A percentile compares a stretch with the other conserved stretches of the same genome.
Evolutionary conservation across 2,797 vertebrate species (phyloP).

Genomic region (Melanotaenia trifasciata): DNA sequence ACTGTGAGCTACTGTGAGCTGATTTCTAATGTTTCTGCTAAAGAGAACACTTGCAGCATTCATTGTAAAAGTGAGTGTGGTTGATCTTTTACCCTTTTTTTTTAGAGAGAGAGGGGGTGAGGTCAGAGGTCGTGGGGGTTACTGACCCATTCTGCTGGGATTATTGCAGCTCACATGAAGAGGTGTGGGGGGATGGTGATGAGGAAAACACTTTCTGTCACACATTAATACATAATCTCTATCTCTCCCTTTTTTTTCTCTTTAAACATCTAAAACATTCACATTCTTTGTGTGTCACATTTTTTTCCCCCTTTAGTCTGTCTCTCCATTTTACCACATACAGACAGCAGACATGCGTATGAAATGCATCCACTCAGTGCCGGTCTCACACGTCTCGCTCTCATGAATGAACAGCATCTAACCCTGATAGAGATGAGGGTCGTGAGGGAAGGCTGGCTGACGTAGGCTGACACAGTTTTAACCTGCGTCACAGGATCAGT

Average conservation of each 20-base stretch:
- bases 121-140: conserved; percentile 37
- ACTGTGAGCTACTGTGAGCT: background rate
- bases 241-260: conserved; percentile 17
- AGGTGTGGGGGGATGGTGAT: conserved; percentile 50
- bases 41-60: conserved; percentile 5
- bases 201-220: conserved; percentile 44
- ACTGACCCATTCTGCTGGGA: conserved; percentile 47
- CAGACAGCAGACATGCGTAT: background rate
- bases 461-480: conserved; percentile 1
- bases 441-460: background rate
- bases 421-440: background rate
- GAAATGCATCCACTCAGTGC: background rate
- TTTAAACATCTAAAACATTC: conserved; percentile 36
- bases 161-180: conserved; percentile 44
- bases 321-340: conserved; percentile 5
- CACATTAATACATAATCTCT: conserved; percentile 58
- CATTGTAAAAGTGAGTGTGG: conserved; percentile 37
- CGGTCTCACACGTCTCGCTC: background rate
- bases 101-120: conserved; percentile 4
- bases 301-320: conserved; percentile 7
- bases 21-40: conserved; percentile 1
- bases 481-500: background rate
- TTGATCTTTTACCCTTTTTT: conserved; percentile 52
- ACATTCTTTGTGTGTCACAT: conserved; percentile 24
- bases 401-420: conserved; percentile 3